A percentile compares a stretch with the other conserved stretches of the same genome.
Conservation (phyloP, 1,140 invertebrate genomes). For the Drosophila parabipectinata region DNA sequence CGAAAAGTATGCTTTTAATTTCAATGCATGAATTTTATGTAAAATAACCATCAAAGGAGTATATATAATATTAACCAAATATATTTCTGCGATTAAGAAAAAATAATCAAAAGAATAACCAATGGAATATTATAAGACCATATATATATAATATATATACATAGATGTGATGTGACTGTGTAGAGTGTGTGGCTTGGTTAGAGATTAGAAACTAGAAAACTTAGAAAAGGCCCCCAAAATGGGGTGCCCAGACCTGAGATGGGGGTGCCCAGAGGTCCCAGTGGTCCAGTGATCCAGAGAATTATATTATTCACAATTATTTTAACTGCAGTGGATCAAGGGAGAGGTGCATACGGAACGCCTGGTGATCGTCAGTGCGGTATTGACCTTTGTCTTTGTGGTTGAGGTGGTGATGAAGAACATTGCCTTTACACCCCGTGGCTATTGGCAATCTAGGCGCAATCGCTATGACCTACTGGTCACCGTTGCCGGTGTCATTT, state of each 20-base stretch:
- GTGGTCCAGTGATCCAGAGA: background rate
- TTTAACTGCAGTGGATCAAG: slow-evolving; percentile 90
- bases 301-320: slow-evolving; percentile 12
- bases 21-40: background rate
- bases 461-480: slow-evolving; percentile 99
- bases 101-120: too few relatives aligned
- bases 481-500: slow-evolving; percentile 97
- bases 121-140: background rate
- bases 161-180: slow-evolving; percentile 8
- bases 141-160: background rate
- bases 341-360: slow-evolving; percentile 91
- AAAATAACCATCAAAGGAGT: too few relatives aligned
- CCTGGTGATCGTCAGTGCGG: slow-evolving; percentile 93
- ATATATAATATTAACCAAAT: too few relatives aligned
- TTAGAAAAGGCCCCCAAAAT: background rate
- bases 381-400: slow-evolving; percentile 93
- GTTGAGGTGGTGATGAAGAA: slow-evolving; percentile 99
- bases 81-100: background rate
- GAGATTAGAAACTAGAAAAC: slow-evolving; percentile 6
- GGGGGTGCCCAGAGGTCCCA: too few relatives aligned
- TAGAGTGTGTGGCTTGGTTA: slow-evolving; percentile 15
- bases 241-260: too few relatives aligned
- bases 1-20: background rate
- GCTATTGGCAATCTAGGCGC: slow-evolving; percentile 99
- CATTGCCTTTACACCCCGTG: slow-evolving; percentile 96